These are phyloP conservation scores for Elanoides forficatus DNA, from an alignment of 2,113 vertebrate genomes.

Conservation along the genomic window DNA sequence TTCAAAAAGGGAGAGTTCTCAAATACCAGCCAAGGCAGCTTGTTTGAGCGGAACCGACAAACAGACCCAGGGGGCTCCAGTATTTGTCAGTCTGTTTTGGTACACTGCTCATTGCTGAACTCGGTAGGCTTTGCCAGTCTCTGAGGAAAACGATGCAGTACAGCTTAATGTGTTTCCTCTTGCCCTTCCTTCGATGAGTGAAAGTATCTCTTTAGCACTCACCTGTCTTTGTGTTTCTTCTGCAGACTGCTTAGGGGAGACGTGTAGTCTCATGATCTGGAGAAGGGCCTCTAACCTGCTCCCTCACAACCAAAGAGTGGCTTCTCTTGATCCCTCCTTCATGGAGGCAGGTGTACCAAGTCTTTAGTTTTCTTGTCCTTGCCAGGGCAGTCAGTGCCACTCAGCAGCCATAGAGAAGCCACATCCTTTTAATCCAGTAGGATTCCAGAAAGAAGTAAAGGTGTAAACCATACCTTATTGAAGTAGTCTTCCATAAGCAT, in stretches of 20 bases:
- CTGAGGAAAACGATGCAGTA: neutral
- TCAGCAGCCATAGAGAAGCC: neutral
- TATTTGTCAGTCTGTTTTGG: neutral
- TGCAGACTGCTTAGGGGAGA: neutral
- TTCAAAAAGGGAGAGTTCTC: neutral
- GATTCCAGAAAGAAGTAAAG: neutral
- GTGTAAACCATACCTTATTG: neutral
- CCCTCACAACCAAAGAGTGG: neutral
- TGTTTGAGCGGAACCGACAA: neutral
- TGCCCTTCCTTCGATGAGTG: neutral
- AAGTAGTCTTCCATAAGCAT: neutral
- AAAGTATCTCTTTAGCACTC: neutral
- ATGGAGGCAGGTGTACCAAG: neutral
- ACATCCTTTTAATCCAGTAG: neutral
- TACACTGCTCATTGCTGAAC: neutral
- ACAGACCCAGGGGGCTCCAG: neutral
- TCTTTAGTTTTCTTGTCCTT: neutral
- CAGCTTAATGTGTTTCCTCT: neutral
- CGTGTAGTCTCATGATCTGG: neutral
- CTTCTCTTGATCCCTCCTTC: neutral
- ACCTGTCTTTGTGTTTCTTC: neutral
- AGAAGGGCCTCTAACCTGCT: neutral
- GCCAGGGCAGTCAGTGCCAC: neutral
- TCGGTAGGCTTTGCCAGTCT: neutral
- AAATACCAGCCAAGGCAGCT: neutral